phyloP scores from a whole-genome alignment of 2,888 invertebrate genomes.

The Bellardia bayeri region DNA sequence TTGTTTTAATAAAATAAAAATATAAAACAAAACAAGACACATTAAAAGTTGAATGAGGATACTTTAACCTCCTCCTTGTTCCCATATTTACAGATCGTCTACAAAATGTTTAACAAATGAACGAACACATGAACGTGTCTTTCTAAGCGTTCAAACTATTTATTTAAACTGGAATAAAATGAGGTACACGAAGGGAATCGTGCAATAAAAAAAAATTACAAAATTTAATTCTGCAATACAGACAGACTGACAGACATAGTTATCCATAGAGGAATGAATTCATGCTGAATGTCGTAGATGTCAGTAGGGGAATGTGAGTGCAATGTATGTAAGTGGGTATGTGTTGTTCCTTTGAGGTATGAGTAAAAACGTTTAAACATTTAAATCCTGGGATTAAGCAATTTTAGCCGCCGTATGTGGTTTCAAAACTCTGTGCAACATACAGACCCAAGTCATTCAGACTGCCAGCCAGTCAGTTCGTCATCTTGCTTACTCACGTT shows the following conservation, averaged over 20 bases:
- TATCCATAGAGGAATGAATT: slow-evolving; percentile 4
- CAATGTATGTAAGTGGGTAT: background rate
- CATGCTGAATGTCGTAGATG: slow-evolving; percentile 15
- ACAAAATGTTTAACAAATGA: slow-evolving; percentile 35
- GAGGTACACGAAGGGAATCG: background rate
- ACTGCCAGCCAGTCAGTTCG: background rate
- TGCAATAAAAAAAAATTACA: slow-evolving; percentile 2
- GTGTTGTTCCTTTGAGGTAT: background rate
- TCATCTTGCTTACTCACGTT: slow-evolving; percentile 38
- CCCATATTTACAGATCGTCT: slow-evolving; percentile 24
- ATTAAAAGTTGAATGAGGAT: slow-evolving; percentile 9
- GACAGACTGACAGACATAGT: background rate
- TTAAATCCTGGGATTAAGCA: slow-evolving; percentile 75
- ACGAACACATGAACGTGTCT: slow-evolving; percentile 56
- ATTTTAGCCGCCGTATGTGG: slow-evolving; percentile 75
- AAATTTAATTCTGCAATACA: background rate
- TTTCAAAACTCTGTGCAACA: slow-evolving; percentile 58
- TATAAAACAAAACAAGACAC: background rate
- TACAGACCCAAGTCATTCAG: slow-evolving; percentile 21
- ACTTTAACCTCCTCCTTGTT: slow-evolving; percentile 49
- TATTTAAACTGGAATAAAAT: slow-evolving; percentile 22
- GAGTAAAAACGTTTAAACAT: slow-evolving; percentile 66
- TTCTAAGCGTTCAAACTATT: slow-evolving; percentile 43
- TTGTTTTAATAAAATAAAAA: background rate
- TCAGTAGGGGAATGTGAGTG: background rate